phyloP scores from a whole-genome alignment of 2,888 invertebrate genomes.

The Exephanes ischioxanthus region DNA sequence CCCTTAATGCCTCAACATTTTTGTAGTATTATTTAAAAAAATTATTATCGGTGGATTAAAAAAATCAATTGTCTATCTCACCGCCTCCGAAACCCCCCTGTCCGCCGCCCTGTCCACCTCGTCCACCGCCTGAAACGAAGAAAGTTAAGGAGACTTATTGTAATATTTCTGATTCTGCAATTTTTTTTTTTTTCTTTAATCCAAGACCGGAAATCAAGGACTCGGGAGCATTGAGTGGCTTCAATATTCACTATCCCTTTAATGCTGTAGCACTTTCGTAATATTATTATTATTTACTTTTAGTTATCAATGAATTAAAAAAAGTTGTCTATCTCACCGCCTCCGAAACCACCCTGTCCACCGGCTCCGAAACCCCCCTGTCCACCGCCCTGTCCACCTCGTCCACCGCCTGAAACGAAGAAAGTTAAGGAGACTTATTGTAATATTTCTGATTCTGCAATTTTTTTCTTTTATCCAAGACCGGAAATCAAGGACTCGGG shows the following conservation, averaged over 20 bases:
- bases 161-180: neutral
- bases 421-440: too few relatives aligned
- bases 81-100: conserved; percentile 63
- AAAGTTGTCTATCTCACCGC: conserved; percentile 29
- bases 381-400: conserved; percentile 63
- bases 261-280: neutral
- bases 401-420: conserved; percentile 51
- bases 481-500: neutral
- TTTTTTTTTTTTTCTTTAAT: neutral
- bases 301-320: neutral
- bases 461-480: neutral
- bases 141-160: too few relatives aligned
- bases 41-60: neutral
- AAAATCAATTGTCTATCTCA: neutral
- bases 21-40: neutral
- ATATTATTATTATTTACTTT: neutral
- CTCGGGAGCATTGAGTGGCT: too few relatives aligned
- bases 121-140: conserved; percentile 51
- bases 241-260: neutral
- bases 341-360: conserved; percentile 47
- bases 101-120: conserved; percentile 63
- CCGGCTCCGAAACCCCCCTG: conserved; percentile 51
- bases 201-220: neutral
- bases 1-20: neutral
- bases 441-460: neutral